A percentile compares a stretch with the other conserved stretches of the same genome.
Conservation (phyloP, 2,113 vertebrate genomes). For the Epinephelus lanceolatus region DNA sequence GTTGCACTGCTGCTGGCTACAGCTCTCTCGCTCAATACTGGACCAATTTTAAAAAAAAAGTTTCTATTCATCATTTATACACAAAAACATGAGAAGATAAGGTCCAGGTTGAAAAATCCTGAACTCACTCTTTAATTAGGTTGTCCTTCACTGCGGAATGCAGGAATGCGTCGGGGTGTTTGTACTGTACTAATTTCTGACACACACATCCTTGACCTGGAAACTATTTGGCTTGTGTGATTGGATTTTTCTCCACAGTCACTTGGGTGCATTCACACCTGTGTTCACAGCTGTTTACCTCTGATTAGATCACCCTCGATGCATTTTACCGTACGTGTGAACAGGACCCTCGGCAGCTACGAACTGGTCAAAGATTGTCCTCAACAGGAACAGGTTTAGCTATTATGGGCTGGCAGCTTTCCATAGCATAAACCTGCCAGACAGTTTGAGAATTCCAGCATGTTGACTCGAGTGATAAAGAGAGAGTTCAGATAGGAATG, state of each 20-base stretch:
- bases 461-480: background rate
- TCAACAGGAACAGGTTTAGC: conserved; percentile 5
- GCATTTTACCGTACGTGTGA: background rate
- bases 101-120: too few species aligned
- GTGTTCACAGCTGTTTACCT: conserved; percentile 15
- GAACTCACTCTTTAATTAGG: background rate
- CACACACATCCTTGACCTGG: conserved; percentile 1
- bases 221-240: background rate
- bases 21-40: too few species aligned
- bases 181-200: background rate
- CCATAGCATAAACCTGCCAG: background rate
- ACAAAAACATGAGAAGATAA: too few species aligned
- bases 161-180: background rate
- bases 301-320: background rate
- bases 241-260: background rate
- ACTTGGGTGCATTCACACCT: background rate
- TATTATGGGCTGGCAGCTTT: conserved; percentile 11
- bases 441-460: background rate
- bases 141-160: background rate
- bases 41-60: background rate
- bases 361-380: conserved; percentile 8
- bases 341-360: background rate
- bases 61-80: too few species aligned
- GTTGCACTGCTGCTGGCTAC: too few species aligned
- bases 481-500: background rate